Conservation (phyloP, 2,113 vertebrate genomes). For the Podocnemis expansa region DNA sequence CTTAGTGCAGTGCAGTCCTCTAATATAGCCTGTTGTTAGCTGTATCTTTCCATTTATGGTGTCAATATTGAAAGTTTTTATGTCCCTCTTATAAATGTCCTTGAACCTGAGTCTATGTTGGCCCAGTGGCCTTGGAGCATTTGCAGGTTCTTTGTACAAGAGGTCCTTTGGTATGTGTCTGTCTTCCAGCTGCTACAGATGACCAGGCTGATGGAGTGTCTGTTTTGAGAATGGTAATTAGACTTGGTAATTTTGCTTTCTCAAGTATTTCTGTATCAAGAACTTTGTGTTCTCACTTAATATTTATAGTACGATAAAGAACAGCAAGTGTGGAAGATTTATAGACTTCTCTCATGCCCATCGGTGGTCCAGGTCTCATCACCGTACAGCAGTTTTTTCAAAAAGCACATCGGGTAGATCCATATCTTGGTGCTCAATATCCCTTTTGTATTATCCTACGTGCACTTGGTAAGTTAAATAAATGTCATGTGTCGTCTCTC, state of each 20-base stretch:
- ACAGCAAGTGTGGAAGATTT: background rate
- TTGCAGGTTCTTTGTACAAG: background rate
- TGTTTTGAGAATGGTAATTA: background rate
- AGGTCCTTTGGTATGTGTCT: background rate
- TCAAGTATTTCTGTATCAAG: background rate
- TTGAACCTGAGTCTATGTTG: background rate
- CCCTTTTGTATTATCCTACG: background rate
- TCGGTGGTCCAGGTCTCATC: background rate
- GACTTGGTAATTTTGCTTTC: background rate
- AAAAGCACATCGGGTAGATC: background rate
- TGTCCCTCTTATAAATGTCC: background rate
- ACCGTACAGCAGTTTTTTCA: background rate
- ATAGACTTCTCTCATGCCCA: background rate
- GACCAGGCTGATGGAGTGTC: background rate
- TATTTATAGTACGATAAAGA: background rate
- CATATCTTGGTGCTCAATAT: background rate
- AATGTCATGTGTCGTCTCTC: background rate
- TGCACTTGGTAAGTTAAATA: background rate
- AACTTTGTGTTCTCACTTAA: background rate
- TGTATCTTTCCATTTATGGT: background rate
- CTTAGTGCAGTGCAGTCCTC: background rate
- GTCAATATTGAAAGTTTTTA: background rate
- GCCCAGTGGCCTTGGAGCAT: background rate
- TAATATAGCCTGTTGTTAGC: background rate
- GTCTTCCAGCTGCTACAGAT: background rate